Base-by-base conservation (phyloP, 2,797 vertebrate species). In the Eospalax fontanierii region DNA sequence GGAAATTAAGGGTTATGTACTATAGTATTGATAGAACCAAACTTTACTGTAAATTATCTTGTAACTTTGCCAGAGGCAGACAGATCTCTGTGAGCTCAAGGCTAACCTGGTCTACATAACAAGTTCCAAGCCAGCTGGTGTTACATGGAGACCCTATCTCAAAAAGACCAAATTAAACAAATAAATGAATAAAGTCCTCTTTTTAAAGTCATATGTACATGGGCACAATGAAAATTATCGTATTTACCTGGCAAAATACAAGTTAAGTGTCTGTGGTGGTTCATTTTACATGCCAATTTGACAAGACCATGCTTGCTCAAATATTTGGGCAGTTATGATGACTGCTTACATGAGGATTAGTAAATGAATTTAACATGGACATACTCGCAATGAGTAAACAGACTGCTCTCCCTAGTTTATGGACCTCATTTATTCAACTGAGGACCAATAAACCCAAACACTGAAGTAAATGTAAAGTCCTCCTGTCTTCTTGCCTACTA, bases 281-380 rank as follows among this genome's bases (percentile, higher is more conserved):
- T 87, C 33, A 26, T 88, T 95, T 90, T n/a, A 35, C 89, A 66
- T 86, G 22, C 85, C 50, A 46, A 8, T 12, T 63, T 68, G 35
- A 91, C 28, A 80, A 68, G 35, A 46, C 7, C 28, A 54, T 5
- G 2, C 1, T 12, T 81, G 9, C 12, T 63, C 40, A 71, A 19
- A 35, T 46, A 63, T 6, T 63, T 79, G 30, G 18, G 65, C 57
- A 79, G 16, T 28, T 75, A 21, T 35, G 75, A 22, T 40, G n/a
- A 14, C 16, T 76, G 6, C 75, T 70, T 86, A 28, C 8, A 24
- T 79, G 19, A 80, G 26, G 11, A 2, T 68, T 71, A 46, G 40
- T 46, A 26, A 38, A 50, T 24, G 21, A 87, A 15, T 59, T 82
- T 78, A 40, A 40, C 6, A 10, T 38, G 66, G 78, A 54, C 9